Evolutionary conservation across 2,113 vertebrate species (phyloP), one percentile per base, ranked within the genome.

Genomic region (Microtus richardsoni): DNA sequence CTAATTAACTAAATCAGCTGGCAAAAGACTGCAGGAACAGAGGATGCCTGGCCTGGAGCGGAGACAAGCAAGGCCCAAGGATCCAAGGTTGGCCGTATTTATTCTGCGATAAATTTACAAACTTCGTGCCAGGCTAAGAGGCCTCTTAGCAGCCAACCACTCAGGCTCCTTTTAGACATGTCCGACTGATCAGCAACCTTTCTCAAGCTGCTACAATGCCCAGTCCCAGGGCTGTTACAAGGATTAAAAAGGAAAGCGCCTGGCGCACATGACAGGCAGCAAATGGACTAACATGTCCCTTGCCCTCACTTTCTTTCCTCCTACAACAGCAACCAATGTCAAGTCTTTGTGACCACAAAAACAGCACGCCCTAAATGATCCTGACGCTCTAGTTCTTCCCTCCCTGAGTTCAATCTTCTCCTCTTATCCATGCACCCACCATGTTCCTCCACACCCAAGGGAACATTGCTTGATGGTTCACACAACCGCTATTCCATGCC

Each of bases 1-100:
- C 87, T 70, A 90, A 96, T 95, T 96, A 92, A 88, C 62, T 91
- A 91, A 93, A 88, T 95, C 88, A 88, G 79, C 22, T 96, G 91
- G 92, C 93, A 86, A 88, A 94, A n/a, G 87, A 7, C 16, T 21
- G 12, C 22, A 22, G 52, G 85, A 77, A n/a, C 83, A 80, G 60
- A 79, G 70, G 47, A 39, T 1, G 54, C 21, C 66, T 86, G 10
- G 66, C 95, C 78, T 78, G 85, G 88, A 97, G 84, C 79, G 13
- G 84, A 75, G 80, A 88, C 80, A 41, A 89, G 80, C 47, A 19
- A 13, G 91, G 80, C 60, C 95, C 17, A 62, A 92, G 95, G 92
- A 94, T 91, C 88, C 95, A 95, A 88, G 93, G 44, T 4, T 71
- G 82, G 91, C 91, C 77, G 24, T 64, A 82, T 74, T 97, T 94